Base-by-base conservation (phyloP, 1,140 invertebrate species). In the Aphelenchoides fujianensis region DNA sequence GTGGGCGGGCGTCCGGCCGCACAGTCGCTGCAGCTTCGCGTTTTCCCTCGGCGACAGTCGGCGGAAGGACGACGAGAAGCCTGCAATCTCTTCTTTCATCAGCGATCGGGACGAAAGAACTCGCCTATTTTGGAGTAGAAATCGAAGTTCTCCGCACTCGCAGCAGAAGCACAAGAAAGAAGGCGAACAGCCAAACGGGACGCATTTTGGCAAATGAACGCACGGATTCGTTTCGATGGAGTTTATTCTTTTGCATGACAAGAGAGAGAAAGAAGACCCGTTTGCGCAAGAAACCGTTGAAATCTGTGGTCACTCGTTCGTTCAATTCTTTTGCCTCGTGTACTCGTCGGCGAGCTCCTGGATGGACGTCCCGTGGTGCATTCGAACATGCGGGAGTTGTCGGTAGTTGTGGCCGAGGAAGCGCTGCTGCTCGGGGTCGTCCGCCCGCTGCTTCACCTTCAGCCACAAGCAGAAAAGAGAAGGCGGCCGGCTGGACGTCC, bases 381-480 rank as follows among this genome's bases (percentile, higher is more conserved):
- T 23, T 36, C 32, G 0, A 30, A 66, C 63, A 36, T 66, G 63
- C 9, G 63, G 32, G 23, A 66, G 31, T 23, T 36, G 19, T n/a
- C 32, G 12, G 7, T 66, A 66, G 0, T 12, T 37, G 32, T 34
- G 1, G 19, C 63, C 63, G n/a, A 27, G 16, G 34, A 66, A 66
- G 31, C n/a, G 30, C 66, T 30, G 68, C 3, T 69, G 16, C 2
- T 27, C 12, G 16, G 67, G 68, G 34, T 69, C 63, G 37, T 27
- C 19, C 12, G 67, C 67, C 57, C 61, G 64, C 12, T 69, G 28
- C 71, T 32, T 69, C 16, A 69, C 61, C 9, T 31, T 28, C 31
- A 69, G 34, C 61, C 57, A 70, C 35, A 67, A 69, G 31, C 64
- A 69, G 30, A 70, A 70, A 69, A 70, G 71, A 12, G 67, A 70